Base-by-base conservation (phyloP, 1,140 invertebrate genomes). In the Mizuhopecten yessoensis region DNA sequence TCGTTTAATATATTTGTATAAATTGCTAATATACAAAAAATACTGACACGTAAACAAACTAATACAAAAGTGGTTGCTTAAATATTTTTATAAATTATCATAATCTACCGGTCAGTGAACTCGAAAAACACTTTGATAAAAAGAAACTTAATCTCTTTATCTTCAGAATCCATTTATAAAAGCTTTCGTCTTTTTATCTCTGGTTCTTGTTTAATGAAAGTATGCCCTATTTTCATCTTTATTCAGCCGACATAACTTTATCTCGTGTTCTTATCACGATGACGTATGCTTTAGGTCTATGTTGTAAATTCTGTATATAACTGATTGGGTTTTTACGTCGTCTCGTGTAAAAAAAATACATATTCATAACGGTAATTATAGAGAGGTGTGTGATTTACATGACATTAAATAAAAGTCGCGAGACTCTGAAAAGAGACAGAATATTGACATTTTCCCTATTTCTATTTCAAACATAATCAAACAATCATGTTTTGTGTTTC, bases 71-170 rank as follows among this genome's bases (percentile, higher is more conserved):
- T 17, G 45, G 57, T n/a, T 75, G 57, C n/a, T 75, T 3, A 75
- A 75, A 75, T 13, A 39, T 75, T n/a, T 75, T 29, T 1, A 75
- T 75, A 75, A 75, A 75, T 75, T 75, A 75, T 75, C 57, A 75
- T 75, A 75, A 75, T 75, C 5, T 75, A 75, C n/a, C n/a, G 57
- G 57, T 75, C 57, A 75, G 5, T 13, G 23, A 29, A 75, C 57
- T 9, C 2, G 11, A 75, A 11, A 75, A 7, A 39, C 36, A 7
- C 57, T 9, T 9, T 5, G 5, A 75, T 75, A 13, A 49, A n/a
- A 5, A 49, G 11, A 29, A 29, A 29, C 57, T 29, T 75, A 1
- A 5, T 75, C 23, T 75, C 7, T 75, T 3, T 1, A 75, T n/a
- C 57, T 75, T 3, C 23, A 11, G 57, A 57, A 7, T 57, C 20